Percentiles rank a stretch among this genome's conserved stretches.
Conservation (phyloP, 37 sponge, comb jelly and placozoan species). For the Axinella damicornis region DNA sequence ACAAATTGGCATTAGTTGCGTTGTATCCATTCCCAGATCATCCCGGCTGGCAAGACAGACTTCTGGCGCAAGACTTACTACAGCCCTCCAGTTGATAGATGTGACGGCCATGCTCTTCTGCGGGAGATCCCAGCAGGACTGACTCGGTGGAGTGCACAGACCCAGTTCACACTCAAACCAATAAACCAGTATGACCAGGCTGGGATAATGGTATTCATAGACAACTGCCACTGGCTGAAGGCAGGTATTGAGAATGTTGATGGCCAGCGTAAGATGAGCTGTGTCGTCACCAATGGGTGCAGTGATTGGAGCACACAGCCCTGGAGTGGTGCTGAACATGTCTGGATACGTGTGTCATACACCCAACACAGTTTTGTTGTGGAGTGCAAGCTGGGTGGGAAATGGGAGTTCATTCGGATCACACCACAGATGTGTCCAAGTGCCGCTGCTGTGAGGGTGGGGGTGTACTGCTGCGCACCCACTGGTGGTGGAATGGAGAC, state of each 20-base stretch:
- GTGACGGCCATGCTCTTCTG: constrained; percentile 31
- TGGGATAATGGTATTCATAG: constrained; percentile 44
- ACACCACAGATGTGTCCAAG: constrained; percentile 1
- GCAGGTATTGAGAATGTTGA: constrained; percentile 48
- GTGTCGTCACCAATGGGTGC: constrained; percentile 47
- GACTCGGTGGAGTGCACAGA: constrained; percentile 1
- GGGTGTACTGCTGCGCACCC: constrained; percentile 44
- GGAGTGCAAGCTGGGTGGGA: constrained; percentile 6
- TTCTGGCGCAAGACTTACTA: constrained; percentile 53
- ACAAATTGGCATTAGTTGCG: too few species aligned
- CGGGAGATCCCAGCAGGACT: constrained; percentile 2
- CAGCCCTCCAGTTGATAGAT: constrained; percentile 7
- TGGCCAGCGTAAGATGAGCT: constrained; percentile 36
- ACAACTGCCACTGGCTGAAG: constrained; percentile 48
- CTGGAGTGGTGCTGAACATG: constrained; percentile 24
- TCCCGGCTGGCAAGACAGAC: constrained; percentile 36
- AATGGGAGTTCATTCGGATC: constrained; percentile 40
- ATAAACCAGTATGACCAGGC: constrained; percentile 47
- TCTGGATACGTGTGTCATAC: constrained; percentile 3
- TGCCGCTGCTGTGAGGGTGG: constrained; percentile 6
- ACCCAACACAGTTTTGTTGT: neutral
- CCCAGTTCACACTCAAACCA: constrained; percentile 22
- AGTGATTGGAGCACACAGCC: constrained; percentile 46
- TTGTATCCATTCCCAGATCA: neutral
- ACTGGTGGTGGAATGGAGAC: neutral